phyloP scores from a whole-genome alignment of 1,140 invertebrate genomes.

The Lordiphosa stackelbergi region DNA sequence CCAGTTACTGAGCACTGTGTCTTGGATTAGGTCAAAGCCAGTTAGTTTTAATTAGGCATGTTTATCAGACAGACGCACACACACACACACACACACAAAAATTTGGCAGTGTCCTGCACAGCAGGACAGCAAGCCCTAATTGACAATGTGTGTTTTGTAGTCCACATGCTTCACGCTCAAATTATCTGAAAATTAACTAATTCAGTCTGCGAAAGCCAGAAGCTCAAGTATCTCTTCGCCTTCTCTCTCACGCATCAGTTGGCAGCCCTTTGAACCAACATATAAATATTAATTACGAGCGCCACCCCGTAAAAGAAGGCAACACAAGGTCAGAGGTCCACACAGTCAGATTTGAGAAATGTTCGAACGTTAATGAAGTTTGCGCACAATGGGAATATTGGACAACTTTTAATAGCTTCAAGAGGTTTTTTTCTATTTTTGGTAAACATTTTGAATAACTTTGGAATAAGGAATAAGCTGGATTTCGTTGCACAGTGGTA shows the following conservation, averaged over 20 bases:
- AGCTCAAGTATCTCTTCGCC: conserved; percentile 11
- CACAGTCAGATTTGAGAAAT: conserved; percentile 10
- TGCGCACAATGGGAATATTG: neutral
- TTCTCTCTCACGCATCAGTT: conserved; percentile 13
- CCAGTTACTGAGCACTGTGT: conserved; percentile 50
- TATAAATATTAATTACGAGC: conserved; percentile 56
- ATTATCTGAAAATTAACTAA: conserved; percentile 70
- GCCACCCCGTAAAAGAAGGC: conserved; percentile 10
- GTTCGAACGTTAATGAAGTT: conserved; percentile 24
- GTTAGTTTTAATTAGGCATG: conserved; percentile 69
- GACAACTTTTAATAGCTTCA: no score
- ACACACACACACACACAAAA: conserved; percentile 20
- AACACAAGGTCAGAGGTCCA: conserved; percentile 9
- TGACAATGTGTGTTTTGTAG: conserved; percentile 41
- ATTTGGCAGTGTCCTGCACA: conserved; percentile 50
- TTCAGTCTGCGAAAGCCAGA: conserved; percentile 48
- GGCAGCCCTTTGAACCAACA: conserved; percentile 21
- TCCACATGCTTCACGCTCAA: conserved; percentile 61
- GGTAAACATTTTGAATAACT: no score
- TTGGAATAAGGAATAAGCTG: no score
- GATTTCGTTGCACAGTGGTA: no score
- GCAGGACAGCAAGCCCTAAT: conserved; percentile 52
- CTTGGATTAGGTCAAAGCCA: conserved; percentile 51
- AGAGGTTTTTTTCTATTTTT: no score
- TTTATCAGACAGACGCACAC: conserved; percentile 50